Percentiles rank a stretch among this genome's conserved stretches.
phyloP scores from a whole-genome alignment of 2,888 invertebrate species.

The Diachrysia chrysitis region DNA sequence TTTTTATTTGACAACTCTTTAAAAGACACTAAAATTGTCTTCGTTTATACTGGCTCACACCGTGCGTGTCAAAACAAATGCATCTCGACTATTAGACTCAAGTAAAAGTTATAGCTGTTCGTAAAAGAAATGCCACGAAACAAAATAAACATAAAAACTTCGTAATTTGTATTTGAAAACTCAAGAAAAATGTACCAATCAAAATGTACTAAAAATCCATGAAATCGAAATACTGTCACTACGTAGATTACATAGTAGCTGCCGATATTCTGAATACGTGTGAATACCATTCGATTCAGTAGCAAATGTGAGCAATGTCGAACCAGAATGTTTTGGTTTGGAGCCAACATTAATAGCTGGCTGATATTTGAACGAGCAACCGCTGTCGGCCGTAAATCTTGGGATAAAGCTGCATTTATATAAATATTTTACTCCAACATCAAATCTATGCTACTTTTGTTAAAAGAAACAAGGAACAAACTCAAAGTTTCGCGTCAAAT shows the following conservation, averaged over 20 bases:
- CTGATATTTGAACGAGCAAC: conserved; percentile 68
- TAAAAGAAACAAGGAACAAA: conserved; percentile 21
- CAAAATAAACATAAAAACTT: conserved; percentile 4
- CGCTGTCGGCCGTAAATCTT: conserved; percentile 71
- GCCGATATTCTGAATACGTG: conserved; percentile 41
- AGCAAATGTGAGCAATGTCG: conserved; percentile 64
- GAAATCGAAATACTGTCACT: conserved; percentile 20
- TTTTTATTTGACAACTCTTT: conserved; percentile 62
- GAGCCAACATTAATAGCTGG: conserved; percentile 75
- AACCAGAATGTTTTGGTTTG: conserved; percentile 72
- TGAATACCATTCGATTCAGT: conserved; percentile 53
- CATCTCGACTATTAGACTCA: conserved; percentile 21
- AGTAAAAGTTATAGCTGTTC: conserved; percentile 15
- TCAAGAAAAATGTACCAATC: not conserved
- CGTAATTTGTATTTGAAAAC: not conserved
- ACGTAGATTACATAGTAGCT: conserved; percentile 20
- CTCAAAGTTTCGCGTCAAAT: conserved; percentile 24
- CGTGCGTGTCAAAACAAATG: conserved; percentile 37
- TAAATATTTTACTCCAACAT: conserved; percentile 62
- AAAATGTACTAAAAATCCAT: conserved; percentile 20
- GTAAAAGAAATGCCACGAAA: conserved; percentile 16
- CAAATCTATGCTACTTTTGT: conserved; percentile 25
- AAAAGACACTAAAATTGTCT: conserved; percentile 49
- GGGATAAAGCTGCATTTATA: conserved; percentile 68
- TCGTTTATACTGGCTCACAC: conserved; percentile 35